Percentiles rank a stretch among this genome's conserved stretches.
phyloP scores from a whole-genome alignment of 1,140 invertebrate genomes.

The Acyrthosiphon pisum region DNA sequence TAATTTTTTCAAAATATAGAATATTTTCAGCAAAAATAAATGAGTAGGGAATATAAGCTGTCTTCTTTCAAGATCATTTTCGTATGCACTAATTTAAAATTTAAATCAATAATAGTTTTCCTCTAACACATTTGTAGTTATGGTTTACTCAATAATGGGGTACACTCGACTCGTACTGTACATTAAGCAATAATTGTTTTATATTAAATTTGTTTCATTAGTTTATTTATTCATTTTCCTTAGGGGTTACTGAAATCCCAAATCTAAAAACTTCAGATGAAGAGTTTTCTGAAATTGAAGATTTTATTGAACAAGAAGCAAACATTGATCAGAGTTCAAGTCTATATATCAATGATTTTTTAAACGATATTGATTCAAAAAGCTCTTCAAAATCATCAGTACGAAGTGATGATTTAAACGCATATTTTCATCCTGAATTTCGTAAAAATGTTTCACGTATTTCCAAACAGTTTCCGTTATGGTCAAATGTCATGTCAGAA shows the following conservation, averaged over 20 bases:
- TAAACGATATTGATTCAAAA: no score
- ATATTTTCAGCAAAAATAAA: no score
- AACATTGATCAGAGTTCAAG: not conserved
- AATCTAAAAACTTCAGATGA: not conserved
- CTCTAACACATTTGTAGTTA: not conserved
- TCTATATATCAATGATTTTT: not conserved
- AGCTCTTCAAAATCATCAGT: no score
- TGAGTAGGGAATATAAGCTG: no score
- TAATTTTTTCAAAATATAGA: no score
- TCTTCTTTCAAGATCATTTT: not conserved
- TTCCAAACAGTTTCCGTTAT: not conserved
- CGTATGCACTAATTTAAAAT: not conserved
- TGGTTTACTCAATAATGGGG: no score
- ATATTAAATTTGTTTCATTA: not conserved
- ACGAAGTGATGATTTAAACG: no score
- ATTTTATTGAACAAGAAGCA: not conserved
- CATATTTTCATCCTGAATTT: not conserved
- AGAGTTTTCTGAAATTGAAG: not conserved
- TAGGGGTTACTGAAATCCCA: not conserved
- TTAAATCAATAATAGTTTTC: no score
- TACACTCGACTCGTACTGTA: not conserved
- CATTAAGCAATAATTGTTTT: not conserved
- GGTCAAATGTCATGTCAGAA: not conserved
- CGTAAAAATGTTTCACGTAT: not conserved
- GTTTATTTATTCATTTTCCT: not conserved